phyloP scores from a whole-genome alignment of 2,797 vertebrate genomes.

The Gadopsis bispinosus region DNA sequence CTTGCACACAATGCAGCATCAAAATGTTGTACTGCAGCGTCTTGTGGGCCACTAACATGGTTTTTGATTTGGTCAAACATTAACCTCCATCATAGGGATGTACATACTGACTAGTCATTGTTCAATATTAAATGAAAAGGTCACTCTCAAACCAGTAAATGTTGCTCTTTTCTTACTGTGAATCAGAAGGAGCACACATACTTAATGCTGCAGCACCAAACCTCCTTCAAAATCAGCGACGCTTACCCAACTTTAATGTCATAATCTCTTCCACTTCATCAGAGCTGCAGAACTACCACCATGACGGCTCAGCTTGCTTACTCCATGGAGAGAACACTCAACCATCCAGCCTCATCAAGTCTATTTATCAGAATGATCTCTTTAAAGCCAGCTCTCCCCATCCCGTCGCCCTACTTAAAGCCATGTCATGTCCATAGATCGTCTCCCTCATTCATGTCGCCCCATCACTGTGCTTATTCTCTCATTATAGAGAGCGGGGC shows the following conservation, averaged over 20 bases:
- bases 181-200: slow-evolving; percentile 42
- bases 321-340: slow-evolving; percentile 66
- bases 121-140: slow-evolving; percentile 27
- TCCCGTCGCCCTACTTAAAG: slow-evolving; percentile 80
- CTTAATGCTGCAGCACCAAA: slow-evolving; percentile 56
- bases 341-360: slow-evolving; percentile 81
- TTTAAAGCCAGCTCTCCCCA: slow-evolving; percentile 73
- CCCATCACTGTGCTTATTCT: slow-evolving; percentile 70
- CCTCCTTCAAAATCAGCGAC: slow-evolving; percentile 59
- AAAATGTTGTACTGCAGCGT: slow-evolving; percentile 9
- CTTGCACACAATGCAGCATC: neutral
- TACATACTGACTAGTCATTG: neutral
- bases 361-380: slow-evolving; percentile 80
- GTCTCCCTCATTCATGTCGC: slow-evolving; percentile 63
- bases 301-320: slow-evolving; percentile 68
- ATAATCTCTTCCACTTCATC: slow-evolving; percentile 77
- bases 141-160: slow-evolving; percentile 37
- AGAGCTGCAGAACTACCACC: slow-evolving; percentile 65
- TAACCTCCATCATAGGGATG: neutral
- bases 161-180: slow-evolving; percentile 26
- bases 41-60: neutral
- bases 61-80: slow-evolving; percentile 21
- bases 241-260: slow-evolving; percentile 74
- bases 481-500: slow-evolving; percentile 70
- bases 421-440: slow-evolving; percentile 68